Evolutionary conservation across 2,888 invertebrate species (phyloP).

Genomic region (Drosophila aldrichi): DNA sequence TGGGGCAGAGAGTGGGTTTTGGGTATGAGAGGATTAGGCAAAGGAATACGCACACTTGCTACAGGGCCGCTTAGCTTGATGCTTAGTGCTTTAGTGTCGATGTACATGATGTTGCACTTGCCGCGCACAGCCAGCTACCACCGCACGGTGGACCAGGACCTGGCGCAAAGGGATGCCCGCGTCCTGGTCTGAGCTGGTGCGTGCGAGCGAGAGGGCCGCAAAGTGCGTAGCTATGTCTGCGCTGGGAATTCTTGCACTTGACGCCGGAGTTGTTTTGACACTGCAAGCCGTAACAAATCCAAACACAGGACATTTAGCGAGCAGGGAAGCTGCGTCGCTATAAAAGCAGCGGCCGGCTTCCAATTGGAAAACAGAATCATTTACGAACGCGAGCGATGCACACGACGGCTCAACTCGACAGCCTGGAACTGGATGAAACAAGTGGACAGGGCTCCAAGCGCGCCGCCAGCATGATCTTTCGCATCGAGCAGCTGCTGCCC

Average conservation of each 20-base stretch:
- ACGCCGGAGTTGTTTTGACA: slow-evolving; percentile 80
- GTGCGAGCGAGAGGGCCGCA: slow-evolving; percentile 51
- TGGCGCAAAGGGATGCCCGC: slow-evolving; percentile 50
- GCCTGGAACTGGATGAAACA: slow-evolving; percentile 52
- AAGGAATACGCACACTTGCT: slow-evolving; percentile 81
- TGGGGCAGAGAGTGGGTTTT: slow-evolving; percentile 7
- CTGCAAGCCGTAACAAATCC: slow-evolving; percentile 78
- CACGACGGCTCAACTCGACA: slow-evolving; percentile 75
- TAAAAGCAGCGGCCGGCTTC: slow-evolving; percentile 80
- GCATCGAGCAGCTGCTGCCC: slow-evolving; percentile 39
- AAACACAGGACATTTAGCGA: slow-evolving; percentile 4
- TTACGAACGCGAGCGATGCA: slow-evolving; percentile 76
- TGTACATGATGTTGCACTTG: slow-evolving; percentile 84
- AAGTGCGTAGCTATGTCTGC: slow-evolving; percentile 76
- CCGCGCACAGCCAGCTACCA: slow-evolving; percentile 61
- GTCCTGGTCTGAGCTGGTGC: slow-evolving; percentile 27
- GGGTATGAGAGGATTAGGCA: slow-evolving; percentile 46
- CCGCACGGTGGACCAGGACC: slow-evolving; percentile 29
- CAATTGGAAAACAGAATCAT: slow-evolving; percentile 83
- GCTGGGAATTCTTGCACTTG: slow-evolving; percentile 86
- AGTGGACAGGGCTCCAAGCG: slow-evolving; percentile 63
- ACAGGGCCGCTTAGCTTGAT: slow-evolving; percentile 70
- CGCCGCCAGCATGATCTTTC: slow-evolving; percentile 69
- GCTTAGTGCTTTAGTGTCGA: slow-evolving; percentile 76
- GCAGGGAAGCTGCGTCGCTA: slow-evolving; percentile 69